These are phyloP conservation scores for Tenthredo distinguenda DNA, from an alignment of 2,888 invertebrate species.

Conservation along the genomic window DNA sequence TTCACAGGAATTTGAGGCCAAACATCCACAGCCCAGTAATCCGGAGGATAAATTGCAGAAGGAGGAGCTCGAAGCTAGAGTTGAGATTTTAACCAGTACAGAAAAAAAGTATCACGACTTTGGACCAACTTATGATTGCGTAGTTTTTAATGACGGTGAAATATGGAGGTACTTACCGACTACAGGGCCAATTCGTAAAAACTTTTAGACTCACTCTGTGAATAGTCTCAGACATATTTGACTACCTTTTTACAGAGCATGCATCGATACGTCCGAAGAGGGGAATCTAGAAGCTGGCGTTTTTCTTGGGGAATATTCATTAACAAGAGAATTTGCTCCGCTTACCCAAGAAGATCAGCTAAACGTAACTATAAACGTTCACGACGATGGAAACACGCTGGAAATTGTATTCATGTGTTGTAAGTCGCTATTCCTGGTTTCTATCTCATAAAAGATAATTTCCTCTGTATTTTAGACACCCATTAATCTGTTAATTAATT, in stretches of 20 bases:
- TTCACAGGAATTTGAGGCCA: constrained; percentile 84
- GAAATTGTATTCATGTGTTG: constrained; percentile 97
- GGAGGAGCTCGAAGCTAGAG: constrained; percentile 92
- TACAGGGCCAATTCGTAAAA: background rate
- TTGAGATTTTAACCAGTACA: constrained; percentile 89
- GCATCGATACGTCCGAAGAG: constrained; percentile 90
- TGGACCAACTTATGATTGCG: constrained; percentile 95
- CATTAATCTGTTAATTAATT: constrained; percentile 57
- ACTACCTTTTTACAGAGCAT: constrained; percentile 81
- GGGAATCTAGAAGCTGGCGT: constrained; percentile 91
- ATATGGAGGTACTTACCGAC: constrained; percentile 87
- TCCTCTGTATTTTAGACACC: constrained; percentile 49
- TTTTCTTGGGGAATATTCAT: constrained; percentile 89
- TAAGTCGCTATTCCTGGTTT: constrained; percentile 79
- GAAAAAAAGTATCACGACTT: constrained; percentile 94
- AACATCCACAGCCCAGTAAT: constrained; percentile 81
- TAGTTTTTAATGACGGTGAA: constrained; percentile 95
- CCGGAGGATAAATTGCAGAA: constrained; percentile 89
- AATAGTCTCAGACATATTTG: constrained; percentile 32
- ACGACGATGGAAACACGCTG: constrained; percentile 92
- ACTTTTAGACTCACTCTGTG: background rate
- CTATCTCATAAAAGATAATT: constrained; percentile 28
- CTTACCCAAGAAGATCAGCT: constrained; percentile 90
- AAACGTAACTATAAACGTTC: constrained; percentile 94
- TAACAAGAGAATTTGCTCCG: constrained; percentile 88